Percentiles rank a stretch among this genome's conserved stretches.
Evolutionary conservation across 2,888 invertebrate genomes (phyloP).

Genomic region (Caradrina clavipalpis): DNA sequence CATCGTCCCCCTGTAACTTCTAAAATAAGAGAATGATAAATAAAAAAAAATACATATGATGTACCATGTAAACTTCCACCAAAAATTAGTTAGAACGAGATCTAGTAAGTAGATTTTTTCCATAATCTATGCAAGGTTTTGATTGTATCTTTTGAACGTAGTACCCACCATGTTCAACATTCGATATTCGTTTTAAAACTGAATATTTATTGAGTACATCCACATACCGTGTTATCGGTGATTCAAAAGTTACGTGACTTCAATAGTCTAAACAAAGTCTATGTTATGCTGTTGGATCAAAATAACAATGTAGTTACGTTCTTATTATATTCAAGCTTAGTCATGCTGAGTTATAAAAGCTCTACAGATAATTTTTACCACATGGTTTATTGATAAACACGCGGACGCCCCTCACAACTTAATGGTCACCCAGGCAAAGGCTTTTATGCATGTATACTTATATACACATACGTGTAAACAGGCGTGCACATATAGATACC

Average conservation of each 20-base stretch:
- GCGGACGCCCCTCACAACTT: not conserved
- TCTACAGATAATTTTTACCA: not conserved
- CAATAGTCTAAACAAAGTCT: constrained; percentile 13
- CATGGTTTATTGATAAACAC: not conserved
- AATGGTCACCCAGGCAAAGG: not conserved
- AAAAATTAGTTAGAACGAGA: no score
- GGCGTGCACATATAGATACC: not conserved
- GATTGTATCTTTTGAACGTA: constrained; percentile 14
- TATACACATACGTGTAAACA: not conserved
- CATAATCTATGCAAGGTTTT: constrained; percentile 10
- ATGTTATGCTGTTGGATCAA: constrained; percentile 3
- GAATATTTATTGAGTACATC: constrained; percentile 19
- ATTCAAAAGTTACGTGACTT: constrained; percentile 38
- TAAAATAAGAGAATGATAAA: no score
- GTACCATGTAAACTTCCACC: no score
- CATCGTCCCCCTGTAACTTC: no score
- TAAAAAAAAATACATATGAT: no score
- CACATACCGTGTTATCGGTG: constrained; percentile 22
- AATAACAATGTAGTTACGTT: constrained; percentile 5
- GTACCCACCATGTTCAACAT: constrained; percentile 1
- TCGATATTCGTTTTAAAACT: constrained; percentile 15
- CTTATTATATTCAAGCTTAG: constrained; percentile 2
- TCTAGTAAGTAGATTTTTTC: no score
- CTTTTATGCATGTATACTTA: not conserved
- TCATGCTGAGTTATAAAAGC: constrained; percentile 11